phyloP scores from a whole-genome alignment of 2,888 invertebrate species.

The Graphium colonna region DNA sequence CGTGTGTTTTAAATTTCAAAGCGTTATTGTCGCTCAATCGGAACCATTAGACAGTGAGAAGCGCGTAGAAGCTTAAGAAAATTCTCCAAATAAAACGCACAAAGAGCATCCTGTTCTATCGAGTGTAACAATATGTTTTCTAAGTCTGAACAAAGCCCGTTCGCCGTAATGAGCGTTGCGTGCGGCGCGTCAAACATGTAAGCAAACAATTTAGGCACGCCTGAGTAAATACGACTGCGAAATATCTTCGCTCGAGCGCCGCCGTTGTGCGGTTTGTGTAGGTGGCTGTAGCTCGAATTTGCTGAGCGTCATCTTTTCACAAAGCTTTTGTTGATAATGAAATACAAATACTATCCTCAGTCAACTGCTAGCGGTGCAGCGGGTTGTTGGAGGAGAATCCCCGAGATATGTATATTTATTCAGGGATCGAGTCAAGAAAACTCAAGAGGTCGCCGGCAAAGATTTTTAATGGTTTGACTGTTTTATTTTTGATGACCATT shows the following conservation, averaged over 20 bases:
- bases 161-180: constrained; percentile 76
- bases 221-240: constrained; percentile 77
- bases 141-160: constrained; percentile 74
- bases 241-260: constrained; percentile 71
- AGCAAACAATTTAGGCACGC: constrained; percentile 78
- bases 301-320: constrained; percentile 71
- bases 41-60: constrained; percentile 51
- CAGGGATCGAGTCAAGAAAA: constrained; percentile 30
- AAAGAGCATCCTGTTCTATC: constrained; percentile 67
- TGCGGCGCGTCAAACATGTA: constrained; percentile 78
- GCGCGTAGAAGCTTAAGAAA: constrained; percentile 68
- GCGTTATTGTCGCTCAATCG: constrained; percentile 59
- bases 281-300: constrained; percentile 64
- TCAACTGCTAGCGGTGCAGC: constrained; percentile 56
- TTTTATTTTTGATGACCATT: constrained; percentile 9
- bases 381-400: constrained; percentile 55
- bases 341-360: constrained; percentile 73
- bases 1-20: constrained; percentile 46
- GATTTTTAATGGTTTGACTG: constrained; percentile 13
- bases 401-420: constrained; percentile 35
- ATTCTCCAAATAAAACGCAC: constrained; percentile 69
- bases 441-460: constrained; percentile 27
- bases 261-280: constrained; percentile 66
- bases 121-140: constrained; percentile 73
- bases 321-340: constrained; percentile 75